A percentile compares a stretch with the other conserved stretches of the same genome.
These are phyloP conservation scores for Sylvilagus floridanus DNA, from an alignment of 2,797 vertebrate species.

Conservation along the genomic window DNA sequence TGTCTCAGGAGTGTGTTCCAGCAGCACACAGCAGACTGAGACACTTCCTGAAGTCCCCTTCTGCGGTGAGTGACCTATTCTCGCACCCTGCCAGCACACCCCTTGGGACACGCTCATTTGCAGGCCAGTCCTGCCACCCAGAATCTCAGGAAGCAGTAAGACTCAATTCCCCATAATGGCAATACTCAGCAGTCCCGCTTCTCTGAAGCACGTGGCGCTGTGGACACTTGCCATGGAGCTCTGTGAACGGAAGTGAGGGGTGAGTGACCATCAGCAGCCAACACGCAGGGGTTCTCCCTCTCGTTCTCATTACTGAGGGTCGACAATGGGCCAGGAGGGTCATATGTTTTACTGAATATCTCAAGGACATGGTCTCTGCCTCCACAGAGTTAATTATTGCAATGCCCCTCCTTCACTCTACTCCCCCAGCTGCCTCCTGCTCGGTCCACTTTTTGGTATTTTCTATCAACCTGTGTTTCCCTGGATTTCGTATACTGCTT, in stretches of 20 bases:
- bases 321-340: not conserved
- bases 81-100: slow-evolving; percentile 53
- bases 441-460: not conserved
- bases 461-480: slow-evolving; percentile 16
- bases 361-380: not conserved
- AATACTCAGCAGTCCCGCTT: slow-evolving; percentile 72
- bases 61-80: not conserved
- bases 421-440: not conserved
- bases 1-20: too few relatives aligned
- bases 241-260: slow-evolving; percentile 30
- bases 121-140: slow-evolving; percentile 44
- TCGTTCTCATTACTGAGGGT: slow-evolving; percentile 25
- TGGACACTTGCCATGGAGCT: slow-evolving; percentile 61
- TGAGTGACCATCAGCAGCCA: slow-evolving; percentile 70
- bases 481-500: not conserved
- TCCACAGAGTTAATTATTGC: not conserved
- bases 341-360: not conserved
- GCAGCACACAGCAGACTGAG: too few relatives aligned
- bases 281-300: slow-evolving; percentile 40
- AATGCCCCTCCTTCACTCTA: not conserved
- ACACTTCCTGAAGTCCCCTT: slow-evolving; percentile 2
- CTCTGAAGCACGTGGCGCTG: slow-evolving; percentile 66
- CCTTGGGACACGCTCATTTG: slow-evolving; percentile 59
- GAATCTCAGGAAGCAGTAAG: slow-evolving; percentile 78
- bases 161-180: slow-evolving; percentile 72